Evolutionary conservation across 2,888 invertebrate species (phyloP).

Genomic region (Sesia apiformis): DNA sequence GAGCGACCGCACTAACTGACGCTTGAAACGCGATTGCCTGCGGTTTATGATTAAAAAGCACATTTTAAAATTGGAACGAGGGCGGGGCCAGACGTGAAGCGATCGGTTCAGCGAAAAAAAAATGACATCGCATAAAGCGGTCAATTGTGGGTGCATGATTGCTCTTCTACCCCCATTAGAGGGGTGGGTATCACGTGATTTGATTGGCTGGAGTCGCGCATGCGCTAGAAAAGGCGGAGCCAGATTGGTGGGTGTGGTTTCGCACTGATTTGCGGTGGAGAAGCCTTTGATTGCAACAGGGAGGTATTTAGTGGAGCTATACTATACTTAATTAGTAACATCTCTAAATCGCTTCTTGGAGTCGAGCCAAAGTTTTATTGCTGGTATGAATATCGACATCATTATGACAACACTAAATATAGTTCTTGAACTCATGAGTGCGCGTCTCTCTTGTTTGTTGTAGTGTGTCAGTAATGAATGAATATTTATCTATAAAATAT

Average conservation of each 20-base stretch:
- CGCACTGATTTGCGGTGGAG: conserved; percentile 65
- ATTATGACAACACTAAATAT: too few relatives aligned
- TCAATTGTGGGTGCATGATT: conserved; percentile 57
- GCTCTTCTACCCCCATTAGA: conserved; percentile 16
- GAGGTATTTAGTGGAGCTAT: conserved; percentile 15
- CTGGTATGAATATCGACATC: too few relatives aligned
- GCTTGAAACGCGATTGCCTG: conserved; percentile 34
- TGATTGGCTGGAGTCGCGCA: conserved; percentile 52
- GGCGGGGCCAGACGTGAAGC: conserved; percentile 50
- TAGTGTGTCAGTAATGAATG: too few relatives aligned
- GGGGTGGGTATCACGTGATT: conserved; percentile 24
- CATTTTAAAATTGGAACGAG: conserved; percentile 47
- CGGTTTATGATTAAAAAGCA: conserved; percentile 56
- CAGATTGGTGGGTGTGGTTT: conserved; percentile 62
- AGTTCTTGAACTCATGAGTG: too few relatives aligned
- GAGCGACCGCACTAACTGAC: conserved; percentile 33
- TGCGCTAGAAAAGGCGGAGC: conserved; percentile 48
- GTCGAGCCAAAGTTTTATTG: neutral
- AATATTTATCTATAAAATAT: too few relatives aligned
- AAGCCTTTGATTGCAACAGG: conserved; percentile 65
- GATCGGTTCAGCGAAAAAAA: conserved; percentile 62
- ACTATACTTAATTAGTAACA: neutral
- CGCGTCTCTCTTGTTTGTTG: too few relatives aligned
- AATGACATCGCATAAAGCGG: conserved; percentile 62
- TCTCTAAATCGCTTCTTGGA: neutral